Evolutionary conservation across 1,140 invertebrate species (phyloP), one percentile per base, ranked within the genome.

Genomic region (Ditylenchus dipsaci): DNA sequence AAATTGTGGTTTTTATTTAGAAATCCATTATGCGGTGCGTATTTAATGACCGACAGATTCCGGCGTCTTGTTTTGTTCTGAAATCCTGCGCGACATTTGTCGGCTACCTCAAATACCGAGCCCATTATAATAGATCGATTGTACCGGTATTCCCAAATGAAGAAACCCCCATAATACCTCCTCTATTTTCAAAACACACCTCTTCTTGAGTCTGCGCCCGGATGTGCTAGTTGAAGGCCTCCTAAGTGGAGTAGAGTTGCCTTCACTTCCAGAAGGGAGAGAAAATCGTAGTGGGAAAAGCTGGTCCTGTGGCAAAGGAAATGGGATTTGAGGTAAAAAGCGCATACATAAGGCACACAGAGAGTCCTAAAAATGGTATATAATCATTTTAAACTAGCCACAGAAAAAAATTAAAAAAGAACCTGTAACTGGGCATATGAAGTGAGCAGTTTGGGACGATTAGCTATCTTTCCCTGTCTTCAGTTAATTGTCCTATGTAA

Each of bases 261-360:
- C 11, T 38, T 38, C 33, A 38, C 3, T 11, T 5, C 3, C 3
- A 38, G 49, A 42, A 21, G 72, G 77, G 11, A 78, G 63, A 21
- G 68, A 60, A 53, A 73, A 79, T 27, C 27, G 45, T 17, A 79
- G 23, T 43, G 78, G 76, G 66, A 78, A 78, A 15, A 58, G 49
- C 23, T 53, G 17, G 13, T 65, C 17, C 17, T 42, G 49, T 19
- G 74, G 42, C 15, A 74, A 42, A 21, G 78, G 78, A 67, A 80
- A 79, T 58, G 58, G 56, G 26, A 64, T 17, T 19, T 29, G 64
- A 1, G 78, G 78, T 27, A 79, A 45, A 43, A 78, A 79, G 23
- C 76, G 69, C 9, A 79, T 61, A 47, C 78, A 80, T 11, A 79
- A 64, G 7, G 78, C 67, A 53, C 73, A 79, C 9, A 79, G 53